phyloP scores from a whole-genome alignment of 2,113 vertebrate species.

The Gallinago undulata region DNA sequence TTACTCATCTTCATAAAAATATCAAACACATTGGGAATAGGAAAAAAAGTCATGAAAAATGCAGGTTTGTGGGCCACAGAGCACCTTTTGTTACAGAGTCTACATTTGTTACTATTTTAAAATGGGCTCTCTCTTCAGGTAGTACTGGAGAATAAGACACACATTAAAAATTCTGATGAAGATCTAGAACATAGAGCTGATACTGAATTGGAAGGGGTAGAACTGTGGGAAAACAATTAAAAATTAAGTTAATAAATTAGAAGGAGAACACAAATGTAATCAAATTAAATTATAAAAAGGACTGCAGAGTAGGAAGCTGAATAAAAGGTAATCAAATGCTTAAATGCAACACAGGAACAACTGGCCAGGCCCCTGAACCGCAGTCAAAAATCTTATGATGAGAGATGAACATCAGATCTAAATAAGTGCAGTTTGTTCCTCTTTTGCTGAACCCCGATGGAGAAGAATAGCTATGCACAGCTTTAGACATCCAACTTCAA shows the following conservation, averaged over 20 bases:
- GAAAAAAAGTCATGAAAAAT: not conserved
- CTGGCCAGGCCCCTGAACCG: not conserved
- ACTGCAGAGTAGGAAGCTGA: not conserved
- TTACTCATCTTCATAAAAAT: not conserved
- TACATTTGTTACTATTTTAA: not conserved
- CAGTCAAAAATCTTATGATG: not conserved
- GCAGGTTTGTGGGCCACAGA: not conserved
- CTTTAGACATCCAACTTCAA: not conserved
- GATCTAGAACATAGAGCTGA: not conserved
- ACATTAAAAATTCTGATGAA: not conserved
- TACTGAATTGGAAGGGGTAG: not conserved
- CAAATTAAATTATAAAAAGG: not conserved
- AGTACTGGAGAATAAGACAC: not conserved
- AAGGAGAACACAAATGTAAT: not conserved
- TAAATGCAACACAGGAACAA: not conserved
- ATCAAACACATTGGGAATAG: not conserved
- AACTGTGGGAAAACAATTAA: not conserved
- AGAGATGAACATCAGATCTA: not conserved
- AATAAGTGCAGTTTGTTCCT: not conserved
- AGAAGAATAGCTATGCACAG: not conserved
- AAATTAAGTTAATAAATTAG: not conserved
- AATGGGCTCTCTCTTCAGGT: not conserved
- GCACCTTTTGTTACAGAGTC: not conserved
- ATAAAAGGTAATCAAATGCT: not conserved
- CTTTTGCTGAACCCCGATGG: fast-evolving